A percentile compares a stretch with the other conserved stretches of the same genome.
These are phyloP conservation scores for Myathropa florea DNA, from an alignment of 2,888 invertebrate species.

Conservation along the genomic window DNA sequence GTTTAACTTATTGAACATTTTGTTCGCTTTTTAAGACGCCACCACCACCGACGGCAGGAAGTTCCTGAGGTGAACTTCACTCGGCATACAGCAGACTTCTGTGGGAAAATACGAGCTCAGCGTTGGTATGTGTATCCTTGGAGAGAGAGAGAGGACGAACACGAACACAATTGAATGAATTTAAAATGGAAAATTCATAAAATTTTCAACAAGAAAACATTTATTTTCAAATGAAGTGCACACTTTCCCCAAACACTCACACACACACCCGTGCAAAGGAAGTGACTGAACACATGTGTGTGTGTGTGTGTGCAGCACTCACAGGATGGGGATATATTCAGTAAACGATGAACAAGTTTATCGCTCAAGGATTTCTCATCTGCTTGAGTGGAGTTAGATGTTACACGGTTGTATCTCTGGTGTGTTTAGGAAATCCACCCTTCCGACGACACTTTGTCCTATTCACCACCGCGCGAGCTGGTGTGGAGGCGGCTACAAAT, in stretches of 20 bases:
- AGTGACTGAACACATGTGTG: not conserved
- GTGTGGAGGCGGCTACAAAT: constrained; percentile 25
- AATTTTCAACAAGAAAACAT: not conserved
- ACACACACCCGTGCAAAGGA: not conserved
- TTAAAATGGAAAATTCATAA: constrained; percentile 20
- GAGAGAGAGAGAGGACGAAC: not conserved
- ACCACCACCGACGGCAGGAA: too few species aligned
- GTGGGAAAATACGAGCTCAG: not conserved
- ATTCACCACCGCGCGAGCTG: not conserved
- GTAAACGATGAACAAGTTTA: constrained; percentile 24
- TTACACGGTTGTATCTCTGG: not conserved
- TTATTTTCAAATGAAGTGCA: constrained; percentile 16
- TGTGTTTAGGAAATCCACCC: constrained; percentile 38
- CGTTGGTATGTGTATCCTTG: not conserved
- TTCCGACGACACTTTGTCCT: constrained; percentile 10
- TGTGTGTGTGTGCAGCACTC: not conserved
- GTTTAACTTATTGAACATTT: not conserved
- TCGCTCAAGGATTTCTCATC: constrained; percentile 38
- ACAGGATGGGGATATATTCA: not conserved
- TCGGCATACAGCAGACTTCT: not conserved
- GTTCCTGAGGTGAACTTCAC: too few species aligned
- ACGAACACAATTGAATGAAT: not conserved
- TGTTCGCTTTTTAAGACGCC: not conserved
- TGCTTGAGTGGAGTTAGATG: constrained; percentile 28
- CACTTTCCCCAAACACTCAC: not conserved